Conservation (phyloP, 2,113 vertebrate species). For the Apodemus sylvaticus region DNA sequence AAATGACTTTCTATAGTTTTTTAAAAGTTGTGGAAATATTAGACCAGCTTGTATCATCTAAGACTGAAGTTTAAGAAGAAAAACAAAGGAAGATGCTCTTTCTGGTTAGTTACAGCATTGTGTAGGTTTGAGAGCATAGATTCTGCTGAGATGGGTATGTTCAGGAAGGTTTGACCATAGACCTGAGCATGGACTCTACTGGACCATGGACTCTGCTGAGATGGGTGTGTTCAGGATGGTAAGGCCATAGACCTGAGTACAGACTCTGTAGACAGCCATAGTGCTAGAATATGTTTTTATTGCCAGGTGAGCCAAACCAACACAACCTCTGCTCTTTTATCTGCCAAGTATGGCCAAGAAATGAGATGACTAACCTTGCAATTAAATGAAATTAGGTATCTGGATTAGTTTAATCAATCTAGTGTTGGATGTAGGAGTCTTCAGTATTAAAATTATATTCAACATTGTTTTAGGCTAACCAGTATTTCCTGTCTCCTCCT, state of each 20-base stretch:
- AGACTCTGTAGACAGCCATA: not conserved
- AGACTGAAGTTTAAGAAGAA: not conserved
- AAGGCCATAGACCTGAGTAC: too few species aligned
- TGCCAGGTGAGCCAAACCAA: not conserved
- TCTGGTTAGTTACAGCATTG: not conserved
- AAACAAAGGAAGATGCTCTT: not conserved
- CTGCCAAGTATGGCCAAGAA: not conserved
- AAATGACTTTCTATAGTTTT: not conserved
- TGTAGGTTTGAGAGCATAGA: not conserved
- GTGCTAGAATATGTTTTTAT: not conserved
- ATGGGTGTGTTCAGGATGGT: not conserved
- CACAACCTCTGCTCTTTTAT: slow-evolving; percentile 9
- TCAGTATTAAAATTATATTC: not conserved
- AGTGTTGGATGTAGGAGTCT: not conserved
- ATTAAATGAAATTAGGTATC: not conserved
- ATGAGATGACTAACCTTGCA: not conserved
- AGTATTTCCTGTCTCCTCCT: not conserved
- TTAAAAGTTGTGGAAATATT: not conserved
- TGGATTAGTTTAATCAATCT: not conserved
- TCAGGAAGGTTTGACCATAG: not conserved
- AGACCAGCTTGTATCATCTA: not conserved
- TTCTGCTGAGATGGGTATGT: not conserved
- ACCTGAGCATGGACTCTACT: not conserved
- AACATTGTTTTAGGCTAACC: not conserved
- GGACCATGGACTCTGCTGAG: not conserved